Evolutionary conservation across 1,140 invertebrate genomes (phyloP).

Genomic region (Drosophila nasuta): DNA sequence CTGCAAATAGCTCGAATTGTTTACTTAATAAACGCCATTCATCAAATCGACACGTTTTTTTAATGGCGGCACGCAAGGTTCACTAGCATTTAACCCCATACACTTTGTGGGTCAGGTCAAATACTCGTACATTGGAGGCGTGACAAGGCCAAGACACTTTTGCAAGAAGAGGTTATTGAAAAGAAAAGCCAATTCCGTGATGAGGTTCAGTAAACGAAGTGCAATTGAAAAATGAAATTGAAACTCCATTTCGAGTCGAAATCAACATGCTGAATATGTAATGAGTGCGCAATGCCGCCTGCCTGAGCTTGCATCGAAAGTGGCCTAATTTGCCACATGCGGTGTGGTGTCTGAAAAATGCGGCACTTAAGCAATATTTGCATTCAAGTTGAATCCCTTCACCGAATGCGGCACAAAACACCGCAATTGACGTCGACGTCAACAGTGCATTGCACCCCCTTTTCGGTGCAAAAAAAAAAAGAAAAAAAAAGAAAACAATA

Average conservation of each 20-base stretch:
- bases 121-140: constrained; percentile 1
- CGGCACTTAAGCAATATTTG: constrained; percentile 44
- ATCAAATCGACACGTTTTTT: constrained; percentile 78
- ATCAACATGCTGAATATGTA: background rate
- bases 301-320: constrained; percentile 53
- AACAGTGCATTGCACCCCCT: constrained; percentile 34
- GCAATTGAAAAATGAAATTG: background rate
- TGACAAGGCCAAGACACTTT: constrained; percentile 24
- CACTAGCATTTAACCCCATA: constrained; percentile 46
- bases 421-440: constrained; percentile 62
- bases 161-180: background rate
- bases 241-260: background rate
- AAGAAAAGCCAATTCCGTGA: constrained; percentile 3
- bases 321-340: constrained; percentile 78
- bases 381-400: constrained; percentile 55
- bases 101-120: constrained; percentile 39
- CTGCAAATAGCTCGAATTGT: constrained; percentile 78
- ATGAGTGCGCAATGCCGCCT: background rate
- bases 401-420: constrained; percentile 43
- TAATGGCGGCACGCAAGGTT: constrained; percentile 59
- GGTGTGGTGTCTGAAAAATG: constrained; percentile 36
- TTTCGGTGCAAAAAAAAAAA: background rate
- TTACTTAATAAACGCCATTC: constrained; percentile 80
- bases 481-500: constrained; percentile 59
- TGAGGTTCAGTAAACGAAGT: constrained; percentile 1